phyloP scores from a whole-genome alignment of 2,797 vertebrate species.

The Astyanax mexicanus region DNA sequence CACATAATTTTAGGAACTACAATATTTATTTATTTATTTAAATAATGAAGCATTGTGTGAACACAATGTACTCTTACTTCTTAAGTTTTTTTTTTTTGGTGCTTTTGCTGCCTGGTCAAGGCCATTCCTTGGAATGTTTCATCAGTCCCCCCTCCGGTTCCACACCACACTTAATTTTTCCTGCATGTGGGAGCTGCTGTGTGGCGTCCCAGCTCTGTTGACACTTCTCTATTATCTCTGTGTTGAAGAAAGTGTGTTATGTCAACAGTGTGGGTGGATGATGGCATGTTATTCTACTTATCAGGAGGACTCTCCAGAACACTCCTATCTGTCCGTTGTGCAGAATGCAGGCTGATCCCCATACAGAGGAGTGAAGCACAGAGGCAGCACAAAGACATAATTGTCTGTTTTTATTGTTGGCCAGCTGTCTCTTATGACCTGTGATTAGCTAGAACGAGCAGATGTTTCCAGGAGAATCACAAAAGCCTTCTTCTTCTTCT shows the following conservation, averaged over 20 bases:
- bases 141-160: neutral
- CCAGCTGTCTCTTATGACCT: conserved; percentile 39
- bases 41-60: too few species aligned
- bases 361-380: conserved; percentile 38
- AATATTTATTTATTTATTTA: too few species aligned
- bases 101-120: too few species aligned
- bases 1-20: too few species aligned
- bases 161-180: neutral
- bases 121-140: conserved; percentile 15
- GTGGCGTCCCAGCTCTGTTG: conserved; percentile 26
- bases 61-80: neutral
- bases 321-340: conserved; percentile 59
- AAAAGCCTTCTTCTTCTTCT: neutral
- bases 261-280: conserved; percentile 37
- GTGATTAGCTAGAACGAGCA: conserved; percentile 57
- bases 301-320: conserved; percentile 61
- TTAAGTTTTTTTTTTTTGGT: too few species aligned
- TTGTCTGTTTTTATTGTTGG: conserved; percentile 62
- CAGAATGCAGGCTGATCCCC: conserved; percentile 60
- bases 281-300: conserved; percentile 64
- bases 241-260: conserved; percentile 24
- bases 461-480: conserved; percentile 40
- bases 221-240: conserved; percentile 6
- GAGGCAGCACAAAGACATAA: conserved; percentile 58
- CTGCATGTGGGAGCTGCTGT: conserved; percentile 9